phyloP scores from a whole-genome alignment of 2,797 vertebrate genomes.

The Sebastes dallii region DNA sequence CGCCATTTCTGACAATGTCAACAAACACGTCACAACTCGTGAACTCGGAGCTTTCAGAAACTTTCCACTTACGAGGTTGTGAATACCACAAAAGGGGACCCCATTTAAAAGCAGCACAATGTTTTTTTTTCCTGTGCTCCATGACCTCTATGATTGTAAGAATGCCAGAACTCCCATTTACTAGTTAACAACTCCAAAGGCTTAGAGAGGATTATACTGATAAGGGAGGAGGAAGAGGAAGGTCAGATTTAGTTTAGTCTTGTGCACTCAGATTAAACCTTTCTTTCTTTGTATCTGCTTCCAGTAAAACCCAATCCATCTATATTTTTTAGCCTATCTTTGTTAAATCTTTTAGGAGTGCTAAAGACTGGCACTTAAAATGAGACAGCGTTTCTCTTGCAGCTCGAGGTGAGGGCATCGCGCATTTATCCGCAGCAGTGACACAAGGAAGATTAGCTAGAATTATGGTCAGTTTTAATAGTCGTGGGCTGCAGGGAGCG shows the following conservation, averaged over 20 bases:
- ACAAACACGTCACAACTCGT: too few species aligned
- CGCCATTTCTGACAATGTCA: too few species aligned
- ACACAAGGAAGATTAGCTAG: slow-evolving; percentile 75
- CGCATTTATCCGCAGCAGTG: slow-evolving; percentile 54
- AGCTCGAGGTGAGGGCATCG: slow-evolving; percentile 48
- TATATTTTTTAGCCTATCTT: slow-evolving; percentile 10
- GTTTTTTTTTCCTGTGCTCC: not conserved
- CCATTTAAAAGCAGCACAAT: too few species aligned
- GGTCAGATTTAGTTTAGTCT: not conserved
- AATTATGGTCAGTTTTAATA: slow-evolving; percentile 69
- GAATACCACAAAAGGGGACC: too few species aligned
- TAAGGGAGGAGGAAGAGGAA: not conserved
- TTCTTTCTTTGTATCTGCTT: not conserved
- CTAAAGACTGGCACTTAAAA: slow-evolving; percentile 37
- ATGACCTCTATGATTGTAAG: slow-evolving; percentile 9
- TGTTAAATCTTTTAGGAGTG: slow-evolving; percentile 23
- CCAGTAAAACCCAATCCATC: not conserved
- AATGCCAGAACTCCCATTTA: slow-evolving; percentile 10
- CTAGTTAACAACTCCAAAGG: not conserved
- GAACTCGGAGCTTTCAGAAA: too few species aligned
- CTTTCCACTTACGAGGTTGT: too few species aligned
- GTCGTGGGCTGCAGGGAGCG: slow-evolving; percentile 27
- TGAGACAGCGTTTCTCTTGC: slow-evolving; percentile 55
- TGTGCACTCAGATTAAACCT: not conserved
- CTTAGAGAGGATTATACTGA: not conserved